These are phyloP conservation scores for Pachypeltis micranthus DNA, from an alignment of 1,140 invertebrate genomes.

Conservation along the genomic window DNA sequence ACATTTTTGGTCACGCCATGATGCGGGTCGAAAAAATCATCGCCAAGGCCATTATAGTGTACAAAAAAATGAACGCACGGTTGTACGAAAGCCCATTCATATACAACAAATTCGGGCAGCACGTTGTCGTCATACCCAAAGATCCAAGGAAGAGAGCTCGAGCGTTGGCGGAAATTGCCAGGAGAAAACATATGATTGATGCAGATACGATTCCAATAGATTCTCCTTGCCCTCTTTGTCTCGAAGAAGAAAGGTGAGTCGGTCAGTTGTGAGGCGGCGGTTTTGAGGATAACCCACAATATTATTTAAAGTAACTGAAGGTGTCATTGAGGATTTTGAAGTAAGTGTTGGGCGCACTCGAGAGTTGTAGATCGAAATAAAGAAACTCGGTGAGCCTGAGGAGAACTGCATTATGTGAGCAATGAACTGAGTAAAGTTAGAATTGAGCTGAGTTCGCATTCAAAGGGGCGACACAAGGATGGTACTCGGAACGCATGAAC, in stretches of 20 bases:
- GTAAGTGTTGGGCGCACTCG: no score
- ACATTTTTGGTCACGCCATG: slow-evolving; percentile 2
- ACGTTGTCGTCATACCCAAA: not conserved
- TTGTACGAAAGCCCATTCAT: not conserved
- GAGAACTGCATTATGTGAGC: no score
- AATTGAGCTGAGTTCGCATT: no score
- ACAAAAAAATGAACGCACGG: not conserved
- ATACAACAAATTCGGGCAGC: slow-evolving; percentile 2
- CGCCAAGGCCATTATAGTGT: not conserved
- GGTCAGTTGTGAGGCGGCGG: no score
- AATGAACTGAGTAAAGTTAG: no score
- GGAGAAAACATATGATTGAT: not conserved
- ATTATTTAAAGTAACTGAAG: no score
- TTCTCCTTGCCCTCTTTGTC: not conserved
- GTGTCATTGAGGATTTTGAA: no score
- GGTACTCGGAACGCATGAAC: no score
- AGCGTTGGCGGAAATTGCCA: not conserved
- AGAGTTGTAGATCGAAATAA: no score
- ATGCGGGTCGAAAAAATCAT: slow-evolving; percentile 2
- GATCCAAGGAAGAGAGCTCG: not conserved
- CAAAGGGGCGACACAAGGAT: no score
- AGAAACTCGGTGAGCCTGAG: no score
- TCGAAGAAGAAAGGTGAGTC: not conserved
- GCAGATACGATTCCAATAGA: not conserved
- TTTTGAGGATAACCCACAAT: no score